Base-by-base conservation (phyloP, 1,140 invertebrate species). In the Andricus grossulariae region DNA sequence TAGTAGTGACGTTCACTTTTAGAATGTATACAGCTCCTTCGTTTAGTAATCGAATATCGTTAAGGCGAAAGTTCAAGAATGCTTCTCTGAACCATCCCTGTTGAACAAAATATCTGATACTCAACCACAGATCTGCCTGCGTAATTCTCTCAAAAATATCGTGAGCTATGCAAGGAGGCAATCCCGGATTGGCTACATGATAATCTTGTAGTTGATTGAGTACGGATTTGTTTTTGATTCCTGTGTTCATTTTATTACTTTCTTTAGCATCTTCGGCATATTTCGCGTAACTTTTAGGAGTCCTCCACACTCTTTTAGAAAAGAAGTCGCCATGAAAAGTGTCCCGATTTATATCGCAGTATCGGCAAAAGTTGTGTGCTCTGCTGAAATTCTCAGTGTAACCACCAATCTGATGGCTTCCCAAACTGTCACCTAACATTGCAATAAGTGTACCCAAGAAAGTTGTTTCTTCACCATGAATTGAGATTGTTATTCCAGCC, bases 401-500 rank as follows among this genome's bases (percentile, higher is more conserved):
- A 51, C 83, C 83, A 16, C 84, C 81, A 10, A 85, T 75, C 50
- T 78, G 60, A 77, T 85, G 82, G 39, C 78, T 83, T 0, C 83
- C 81, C 57, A 85, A 80, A 73, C 85, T 85, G 75, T 85, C 84
- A 13, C 80, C 85, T 49, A 60, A 11, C 32, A 83, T 78, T 75
- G 77, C 83, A 55, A 76, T 73, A 32, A 77, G 13, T 39, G 50
- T 77, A 49, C 78, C 83, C 79, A 54, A 82, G 73, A 79, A 78
- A 19, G 10, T 21, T 45, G 15, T 52, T 18, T 12, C 15, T 50
- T 18, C 25, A 49, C 49, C 25, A 18, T 16, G 8, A 49, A 71
- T 39, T 80, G 25, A 71, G 15, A 79, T 72, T 71, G 55, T 32
- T 52, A 81, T 57, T 19, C 80, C 80, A 15, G 5, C 51, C 5